Conservation (phyloP, 2,888 invertebrate species). For the Anoplius nigerrimus region DNA sequence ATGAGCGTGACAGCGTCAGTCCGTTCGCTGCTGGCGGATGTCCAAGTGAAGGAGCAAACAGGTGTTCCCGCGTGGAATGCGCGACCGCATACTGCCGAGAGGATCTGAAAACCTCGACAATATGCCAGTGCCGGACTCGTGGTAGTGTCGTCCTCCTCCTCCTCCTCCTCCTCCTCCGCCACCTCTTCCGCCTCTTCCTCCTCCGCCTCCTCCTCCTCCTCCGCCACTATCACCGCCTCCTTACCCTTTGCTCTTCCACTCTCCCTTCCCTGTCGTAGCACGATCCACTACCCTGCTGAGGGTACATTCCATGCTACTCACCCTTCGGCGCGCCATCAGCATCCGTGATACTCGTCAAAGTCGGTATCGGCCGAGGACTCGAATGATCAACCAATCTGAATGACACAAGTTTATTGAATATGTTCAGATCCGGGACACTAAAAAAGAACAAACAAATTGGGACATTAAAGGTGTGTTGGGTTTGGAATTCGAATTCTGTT, state of each 20-base stretch:
- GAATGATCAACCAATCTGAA: no score
- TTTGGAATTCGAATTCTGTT: no score
- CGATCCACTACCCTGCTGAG: slow-evolving; percentile 47
- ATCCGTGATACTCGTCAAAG: no score
- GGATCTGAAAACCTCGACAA: slow-evolving; percentile 36
- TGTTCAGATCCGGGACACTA: no score
- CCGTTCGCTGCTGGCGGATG: slow-evolving; percentile 5
- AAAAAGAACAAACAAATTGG: no score
- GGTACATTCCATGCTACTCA: neutral
- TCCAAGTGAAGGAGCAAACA: slow-evolving; percentile 54
- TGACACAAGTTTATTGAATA: no score
- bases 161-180: no score
- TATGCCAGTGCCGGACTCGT: slow-evolving; percentile 19
- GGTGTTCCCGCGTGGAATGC: slow-evolving; percentile 63
- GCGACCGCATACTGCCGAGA: slow-evolving; percentile 63
- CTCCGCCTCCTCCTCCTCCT: slow-evolving; percentile 22
- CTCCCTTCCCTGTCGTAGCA: no score
- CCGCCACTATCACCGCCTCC: slow-evolving; percentile 10
- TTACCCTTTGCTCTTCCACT: no score
- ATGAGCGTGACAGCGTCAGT: slow-evolving; percentile 28
- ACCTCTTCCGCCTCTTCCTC: slow-evolving; percentile 22
- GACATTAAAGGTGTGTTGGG: no score
- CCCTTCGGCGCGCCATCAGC: no score
- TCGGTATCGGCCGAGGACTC: no score
- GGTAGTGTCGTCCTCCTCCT: slow-evolving; percentile 21